A percentile compares a stretch with the other conserved stretches of the same genome.
Evolutionary conservation across 2,113 vertebrate genomes (phyloP).

Genomic region (Lota lota): DNA sequence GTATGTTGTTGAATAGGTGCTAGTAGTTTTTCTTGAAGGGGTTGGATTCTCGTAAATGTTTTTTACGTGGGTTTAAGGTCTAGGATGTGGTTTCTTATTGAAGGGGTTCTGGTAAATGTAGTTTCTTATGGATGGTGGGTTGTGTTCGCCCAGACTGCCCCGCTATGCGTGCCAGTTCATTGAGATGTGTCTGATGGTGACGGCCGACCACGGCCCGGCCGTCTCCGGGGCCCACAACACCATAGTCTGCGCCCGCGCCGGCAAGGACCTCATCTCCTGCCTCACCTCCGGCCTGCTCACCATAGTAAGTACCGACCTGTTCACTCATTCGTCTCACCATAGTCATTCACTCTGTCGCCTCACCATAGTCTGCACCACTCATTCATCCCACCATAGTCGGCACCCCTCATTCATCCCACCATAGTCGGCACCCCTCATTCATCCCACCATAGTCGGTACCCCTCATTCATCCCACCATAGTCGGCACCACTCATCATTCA

Average conservation of each 20-base stretch:
- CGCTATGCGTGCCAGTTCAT: slow-evolving; percentile 96
- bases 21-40: no score
- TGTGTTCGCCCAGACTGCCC: slow-evolving; percentile 77
- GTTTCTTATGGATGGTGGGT: no score
- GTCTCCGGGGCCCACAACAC: slow-evolving; percentile 98
- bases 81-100: no score
- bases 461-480: not conserved
- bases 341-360: no score
- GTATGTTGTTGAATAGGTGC: no score
- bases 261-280: slow-evolving; percentile 95
- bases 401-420: slow-evolving; percentile 70
- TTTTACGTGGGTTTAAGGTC: no score
- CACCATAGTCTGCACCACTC: no score
- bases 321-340: not conserved
- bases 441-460: no score
- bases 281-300: slow-evolving; percentile 96
- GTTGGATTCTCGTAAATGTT: no score
- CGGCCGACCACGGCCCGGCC: slow-evolving; percentile 92
- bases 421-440: slow-evolving; percentile 76
- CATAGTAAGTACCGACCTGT: slow-evolving; percentile 78
- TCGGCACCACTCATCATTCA: no score
- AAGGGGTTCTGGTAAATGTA: no score
- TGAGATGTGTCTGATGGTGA: slow-evolving; percentile 99
- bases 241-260: slow-evolving; percentile 94
- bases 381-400: no score